Evolutionary conservation across 1,140 invertebrate species (phyloP).

Genomic region (Calliphora vicina): DNA sequence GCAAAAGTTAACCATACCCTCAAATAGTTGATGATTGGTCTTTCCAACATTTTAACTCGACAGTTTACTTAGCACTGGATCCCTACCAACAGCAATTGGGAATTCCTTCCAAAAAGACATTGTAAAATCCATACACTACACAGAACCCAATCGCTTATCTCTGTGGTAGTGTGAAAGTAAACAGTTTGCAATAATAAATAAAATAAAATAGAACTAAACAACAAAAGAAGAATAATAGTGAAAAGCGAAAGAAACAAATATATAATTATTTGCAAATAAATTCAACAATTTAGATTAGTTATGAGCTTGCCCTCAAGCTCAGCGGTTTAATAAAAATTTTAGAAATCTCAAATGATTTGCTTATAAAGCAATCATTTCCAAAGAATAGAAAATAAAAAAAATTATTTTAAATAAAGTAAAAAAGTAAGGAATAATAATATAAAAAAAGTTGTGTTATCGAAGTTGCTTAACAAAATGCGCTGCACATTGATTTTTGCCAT

Average conservation of each 20-base stretch:
- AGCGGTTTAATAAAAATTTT: background rate
- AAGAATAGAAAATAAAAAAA: too few relatives aligned
- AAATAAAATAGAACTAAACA: background rate
- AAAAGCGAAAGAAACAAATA: background rate
- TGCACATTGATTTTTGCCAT: conserved; percentile 17
- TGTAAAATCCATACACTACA: too few relatives aligned
- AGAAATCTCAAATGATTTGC: background rate
- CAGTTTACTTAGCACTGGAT: too few relatives aligned
- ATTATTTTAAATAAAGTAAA: background rate
- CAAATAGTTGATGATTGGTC: too few relatives aligned
- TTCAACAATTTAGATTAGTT: conserved; percentile 12
- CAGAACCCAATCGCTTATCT: too few relatives aligned
- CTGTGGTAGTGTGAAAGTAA: background rate
- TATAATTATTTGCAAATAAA: conserved; percentile 24
- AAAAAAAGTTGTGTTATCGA: background rate
- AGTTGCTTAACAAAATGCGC: background rate
- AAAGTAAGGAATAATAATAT: background rate
- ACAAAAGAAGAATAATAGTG: background rate
- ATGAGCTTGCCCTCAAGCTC: conserved; percentile 2
- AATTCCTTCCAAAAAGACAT: too few relatives aligned
- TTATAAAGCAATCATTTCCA: background rate
- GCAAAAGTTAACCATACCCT: too few relatives aligned
- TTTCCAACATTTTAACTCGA: too few relatives aligned
- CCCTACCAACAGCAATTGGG: too few relatives aligned
- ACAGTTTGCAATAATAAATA: background rate